Evolutionary conservation across 2,113 vertebrate genomes (phyloP), one percentile per base, ranked within the genome.

Genomic region (Garra rufa): DNA sequence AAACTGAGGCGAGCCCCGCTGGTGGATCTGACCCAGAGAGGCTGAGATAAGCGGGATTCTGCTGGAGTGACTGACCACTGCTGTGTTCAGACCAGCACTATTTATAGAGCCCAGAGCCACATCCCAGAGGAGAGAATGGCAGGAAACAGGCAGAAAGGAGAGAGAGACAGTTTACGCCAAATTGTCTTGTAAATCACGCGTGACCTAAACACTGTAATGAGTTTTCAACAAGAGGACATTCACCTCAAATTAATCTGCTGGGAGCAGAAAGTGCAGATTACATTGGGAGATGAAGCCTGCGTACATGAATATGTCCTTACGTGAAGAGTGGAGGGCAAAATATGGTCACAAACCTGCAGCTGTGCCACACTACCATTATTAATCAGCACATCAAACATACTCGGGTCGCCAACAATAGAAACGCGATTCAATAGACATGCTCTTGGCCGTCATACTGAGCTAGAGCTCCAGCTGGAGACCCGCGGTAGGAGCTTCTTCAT

Each of bases 101-200:
- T 90, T 89, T 86, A 85, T 88, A 87, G 82, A 83, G 57, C 75
- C 65, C 78, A 75, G 83, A 76, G 63, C 76, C 50, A 48, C 52
- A 67, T 75, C 78, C 73, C 85, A 65, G 65, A 61, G 65, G 44
- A 55, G 86, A 89, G 85, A 91, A 91, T 89, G 63, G 81, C 83
- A 88, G 89, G 90, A 91, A 91, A 85, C 41, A 1, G 19, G 52
- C 52, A 55, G 52, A 55, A 55, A 55, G 52, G 52, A 57, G 69
- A 46, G 41, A 88, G 69, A 86, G 65, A 55, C 6, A 3, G 65
- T 21, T 73, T 75, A 41, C 21, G 76, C 55, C 2, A 52, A 63
- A 24, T 44, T 44, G n/a, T 44, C 48, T 63, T 78, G 67, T 85
- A 75, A 83, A 85, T 34, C 75, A 83, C 52, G 14, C 59, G 28